Conservation (phyloP, 2,888 invertebrate genomes). For the Hirtodrosophila histrioides region DNA sequence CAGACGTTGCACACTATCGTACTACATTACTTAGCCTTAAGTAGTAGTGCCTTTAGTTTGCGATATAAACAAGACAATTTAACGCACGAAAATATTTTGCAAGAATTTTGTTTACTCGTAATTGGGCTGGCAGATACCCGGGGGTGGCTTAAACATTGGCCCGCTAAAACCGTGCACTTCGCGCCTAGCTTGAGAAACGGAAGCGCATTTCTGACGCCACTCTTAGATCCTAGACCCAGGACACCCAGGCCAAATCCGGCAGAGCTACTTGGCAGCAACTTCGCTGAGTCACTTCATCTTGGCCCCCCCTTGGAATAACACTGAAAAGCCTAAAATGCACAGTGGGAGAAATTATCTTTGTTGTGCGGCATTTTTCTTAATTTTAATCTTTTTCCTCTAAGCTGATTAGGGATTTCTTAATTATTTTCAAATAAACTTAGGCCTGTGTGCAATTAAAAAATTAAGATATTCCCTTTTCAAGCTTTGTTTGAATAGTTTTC, state of each 20-base stretch:
- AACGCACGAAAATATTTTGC: slow-evolving; percentile 38
- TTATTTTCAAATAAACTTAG: too few species aligned
- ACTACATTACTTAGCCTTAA: too few species aligned
- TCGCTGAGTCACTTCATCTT: slow-evolving; percentile 18
- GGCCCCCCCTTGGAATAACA: neutral
- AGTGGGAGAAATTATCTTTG: too few species aligned
- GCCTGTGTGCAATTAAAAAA: too few species aligned
- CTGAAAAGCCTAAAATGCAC: neutral
- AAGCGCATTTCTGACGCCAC: slow-evolving; percentile 41
- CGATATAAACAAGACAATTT: slow-evolving; percentile 10
- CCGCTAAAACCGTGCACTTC: slow-evolving; percentile 56
- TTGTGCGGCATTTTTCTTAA: too few species aligned
- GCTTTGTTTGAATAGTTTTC: too few species aligned
- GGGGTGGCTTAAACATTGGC: slow-evolving; percentile 3
- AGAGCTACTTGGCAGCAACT: slow-evolving; percentile 26
- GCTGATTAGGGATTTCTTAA: too few species aligned
- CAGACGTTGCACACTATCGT: too few species aligned
- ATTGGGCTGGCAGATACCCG: slow-evolving; percentile 18
- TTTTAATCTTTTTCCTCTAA: too few species aligned
- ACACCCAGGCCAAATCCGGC: neutral
- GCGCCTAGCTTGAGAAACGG: slow-evolving; percentile 38
- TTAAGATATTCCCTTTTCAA: too few species aligned
- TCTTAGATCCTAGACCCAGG: neutral
- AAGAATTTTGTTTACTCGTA: slow-evolving; percentile 38
- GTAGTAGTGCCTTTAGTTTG: too few species aligned